These are phyloP conservation scores for Percopsis omiscomaycus DNA, from an alignment of 2,797 vertebrate genomes.

Conservation along the genomic window DNA sequence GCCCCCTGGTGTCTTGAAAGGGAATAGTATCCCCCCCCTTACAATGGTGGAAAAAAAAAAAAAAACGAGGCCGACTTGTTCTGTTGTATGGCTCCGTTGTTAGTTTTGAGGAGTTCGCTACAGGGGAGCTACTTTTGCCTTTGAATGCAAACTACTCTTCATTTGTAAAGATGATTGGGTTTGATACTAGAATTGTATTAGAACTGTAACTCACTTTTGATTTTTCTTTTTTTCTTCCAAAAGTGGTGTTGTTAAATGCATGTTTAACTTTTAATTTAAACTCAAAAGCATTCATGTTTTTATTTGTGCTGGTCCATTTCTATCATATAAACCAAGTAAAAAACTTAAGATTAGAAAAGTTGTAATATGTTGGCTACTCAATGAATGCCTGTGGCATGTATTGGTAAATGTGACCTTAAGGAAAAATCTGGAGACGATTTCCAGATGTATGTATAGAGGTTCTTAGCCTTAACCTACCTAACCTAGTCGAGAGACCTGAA, in stretches of 20 bases:
- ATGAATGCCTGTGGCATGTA: neutral
- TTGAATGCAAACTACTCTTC: neutral
- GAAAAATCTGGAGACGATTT: constrained; percentile 22
- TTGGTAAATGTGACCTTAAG: neutral
- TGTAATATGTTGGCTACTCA: neutral
- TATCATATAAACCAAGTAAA: neutral
- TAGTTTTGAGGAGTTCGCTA: neutral
- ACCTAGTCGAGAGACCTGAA: constrained; percentile 26
- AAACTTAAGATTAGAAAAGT: neutral
- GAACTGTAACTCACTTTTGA: neutral
- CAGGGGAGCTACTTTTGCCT: neutral
- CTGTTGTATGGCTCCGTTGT: constrained; percentile 17
- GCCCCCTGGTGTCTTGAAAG: constrained; percentile 55
- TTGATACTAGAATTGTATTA: neutral
- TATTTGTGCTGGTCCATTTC: neutral
- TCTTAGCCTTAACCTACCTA: constrained; percentile 41
- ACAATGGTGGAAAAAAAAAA: constrained; percentile 13
- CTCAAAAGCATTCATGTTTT: no score
- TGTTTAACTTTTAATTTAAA: no score
- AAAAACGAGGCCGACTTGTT: constrained; percentile 30
- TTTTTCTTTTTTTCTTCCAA: neutral
- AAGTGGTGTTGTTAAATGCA: neutral
- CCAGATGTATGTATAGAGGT: constrained; percentile 57
- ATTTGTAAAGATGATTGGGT: neutral
- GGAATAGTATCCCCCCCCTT: neutral